Conservation (phyloP, 2,113 vertebrate species). For the Cheirogaleus medius region DNA sequence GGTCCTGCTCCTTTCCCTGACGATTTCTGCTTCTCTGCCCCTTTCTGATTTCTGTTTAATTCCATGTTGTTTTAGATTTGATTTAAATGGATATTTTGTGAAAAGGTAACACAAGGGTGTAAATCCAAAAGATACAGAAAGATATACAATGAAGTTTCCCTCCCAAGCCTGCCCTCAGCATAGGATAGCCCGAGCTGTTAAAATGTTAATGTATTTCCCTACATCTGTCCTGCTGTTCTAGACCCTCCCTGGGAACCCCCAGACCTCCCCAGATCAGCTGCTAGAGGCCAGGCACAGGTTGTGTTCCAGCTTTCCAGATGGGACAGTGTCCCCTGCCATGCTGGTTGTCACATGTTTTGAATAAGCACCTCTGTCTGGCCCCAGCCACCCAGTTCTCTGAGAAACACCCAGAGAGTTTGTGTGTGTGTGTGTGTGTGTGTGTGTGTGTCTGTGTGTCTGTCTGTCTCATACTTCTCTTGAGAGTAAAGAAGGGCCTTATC, state of each 20-base stretch:
- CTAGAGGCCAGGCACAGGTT: not conserved
- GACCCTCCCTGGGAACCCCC: not conserved
- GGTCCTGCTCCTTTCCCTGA: not conserved
- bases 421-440: not conserved
- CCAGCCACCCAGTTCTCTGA: not conserved
- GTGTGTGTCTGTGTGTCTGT: not conserved
- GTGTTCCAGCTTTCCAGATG: not conserved
- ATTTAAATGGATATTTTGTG: not conserved
- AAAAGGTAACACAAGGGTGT: not conserved
- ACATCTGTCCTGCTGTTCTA: not conserved
- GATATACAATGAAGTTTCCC: not conserved
- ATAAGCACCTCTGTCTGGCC: not conserved
- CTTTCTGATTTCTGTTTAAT: not conserved
- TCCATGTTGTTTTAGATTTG: not conserved
- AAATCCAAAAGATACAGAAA: not conserved
- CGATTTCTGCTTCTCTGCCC: not conserved
- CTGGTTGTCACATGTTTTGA: not conserved
- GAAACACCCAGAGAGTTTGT: not conserved
- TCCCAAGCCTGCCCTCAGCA: not conserved
- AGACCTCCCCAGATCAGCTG: not conserved
- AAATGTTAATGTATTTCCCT: not conserved
- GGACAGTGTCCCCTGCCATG: not conserved
- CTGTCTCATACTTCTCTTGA: not conserved
- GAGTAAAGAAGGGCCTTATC: not conserved
- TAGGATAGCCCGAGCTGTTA: not conserved